A percentile compares a stretch with the other conserved stretches of the same genome.
Conservation (phyloP, 2,113 vertebrate species). For the Connochaetes taurinus region DNA sequence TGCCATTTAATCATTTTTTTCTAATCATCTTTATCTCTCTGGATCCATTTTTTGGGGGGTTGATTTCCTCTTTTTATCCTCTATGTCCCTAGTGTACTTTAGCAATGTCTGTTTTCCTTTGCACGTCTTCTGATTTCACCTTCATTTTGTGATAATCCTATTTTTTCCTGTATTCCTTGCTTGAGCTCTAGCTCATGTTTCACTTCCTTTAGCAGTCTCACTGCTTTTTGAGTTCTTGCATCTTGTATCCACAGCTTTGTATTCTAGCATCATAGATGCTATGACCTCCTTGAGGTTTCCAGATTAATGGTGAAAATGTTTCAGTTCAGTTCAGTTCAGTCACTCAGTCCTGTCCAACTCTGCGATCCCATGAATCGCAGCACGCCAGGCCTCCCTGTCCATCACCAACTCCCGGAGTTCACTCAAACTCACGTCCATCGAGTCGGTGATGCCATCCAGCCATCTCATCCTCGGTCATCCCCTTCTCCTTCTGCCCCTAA, state of each 20-base stretch:
- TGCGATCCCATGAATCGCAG: too few relatives aligned
- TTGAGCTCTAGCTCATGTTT: background rate
- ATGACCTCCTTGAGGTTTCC: background rate
- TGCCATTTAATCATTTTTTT: background rate
- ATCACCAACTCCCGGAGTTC: too few relatives aligned
- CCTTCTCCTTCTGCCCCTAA: too few relatives aligned
- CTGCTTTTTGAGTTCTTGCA: background rate
- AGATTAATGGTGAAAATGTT: background rate
- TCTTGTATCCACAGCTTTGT: background rate
- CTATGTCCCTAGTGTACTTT: background rate
- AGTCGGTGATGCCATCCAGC: too few relatives aligned
- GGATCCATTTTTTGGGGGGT: background rate
- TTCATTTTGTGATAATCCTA: background rate
- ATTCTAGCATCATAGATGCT: background rate
- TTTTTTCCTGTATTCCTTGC: background rate
- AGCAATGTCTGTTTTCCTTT: background rate
- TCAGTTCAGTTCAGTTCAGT: too few relatives aligned
- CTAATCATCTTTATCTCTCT: background rate
- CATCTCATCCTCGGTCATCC: too few relatives aligned
- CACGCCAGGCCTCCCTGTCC: too few relatives aligned
- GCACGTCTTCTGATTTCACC: background rate
- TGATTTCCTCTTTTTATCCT: background rate
- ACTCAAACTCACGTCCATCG: accelerated
- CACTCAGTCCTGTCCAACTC: accelerated
- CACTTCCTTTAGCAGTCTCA: background rate